These are phyloP conservation scores for Drosophila kurseongensis DNA, from an alignment of 1,140 invertebrate genomes.

Conservation along the genomic window DNA sequence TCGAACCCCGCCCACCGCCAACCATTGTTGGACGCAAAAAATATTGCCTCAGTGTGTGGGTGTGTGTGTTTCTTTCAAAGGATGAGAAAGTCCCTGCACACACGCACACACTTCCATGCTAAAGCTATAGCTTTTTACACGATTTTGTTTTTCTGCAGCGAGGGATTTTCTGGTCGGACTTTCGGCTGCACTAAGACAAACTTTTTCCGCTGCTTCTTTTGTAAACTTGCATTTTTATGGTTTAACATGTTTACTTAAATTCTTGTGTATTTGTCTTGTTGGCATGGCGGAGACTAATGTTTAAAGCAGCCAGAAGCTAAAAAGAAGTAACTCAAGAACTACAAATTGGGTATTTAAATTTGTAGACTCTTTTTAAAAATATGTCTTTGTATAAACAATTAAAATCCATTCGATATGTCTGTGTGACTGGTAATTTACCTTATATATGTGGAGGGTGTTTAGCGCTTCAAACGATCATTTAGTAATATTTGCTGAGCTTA, in stretches of 20 bases:
- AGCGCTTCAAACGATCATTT: too few relatives aligned
- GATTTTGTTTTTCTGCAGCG: conserved; percentile 58
- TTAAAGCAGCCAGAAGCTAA: conserved; percentile 7
- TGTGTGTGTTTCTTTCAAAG: neutral
- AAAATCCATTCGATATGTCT: too few relatives aligned
- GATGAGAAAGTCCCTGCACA: conserved; percentile 30
- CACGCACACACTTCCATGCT: conserved; percentile 28
- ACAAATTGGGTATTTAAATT: too few relatives aligned
- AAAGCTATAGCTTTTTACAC: conserved; percentile 61
- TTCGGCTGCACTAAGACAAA: conserved; percentile 28
- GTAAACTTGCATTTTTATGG: conserved; percentile 74
- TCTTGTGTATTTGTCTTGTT: conserved; percentile 76
- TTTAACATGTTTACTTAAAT: conserved; percentile 82
- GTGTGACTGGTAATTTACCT: too few relatives aligned
- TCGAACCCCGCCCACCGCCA: conserved; percentile 29
- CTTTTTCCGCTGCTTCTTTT: conserved; percentile 49
- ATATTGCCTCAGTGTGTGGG: conserved; percentile 52
- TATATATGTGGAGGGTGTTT: too few relatives aligned
- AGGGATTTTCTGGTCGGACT: conserved; percentile 40
- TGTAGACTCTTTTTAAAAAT: too few relatives aligned
- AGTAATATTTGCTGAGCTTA: too few relatives aligned
- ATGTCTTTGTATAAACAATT: too few relatives aligned
- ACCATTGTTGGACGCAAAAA: conserved; percentile 55
- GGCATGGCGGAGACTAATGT: conserved; percentile 77
- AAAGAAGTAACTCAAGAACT: neutral